Base-by-base conservation (phyloP, 2,113 vertebrate genomes). In the Amblyornis subalaris region DNA sequence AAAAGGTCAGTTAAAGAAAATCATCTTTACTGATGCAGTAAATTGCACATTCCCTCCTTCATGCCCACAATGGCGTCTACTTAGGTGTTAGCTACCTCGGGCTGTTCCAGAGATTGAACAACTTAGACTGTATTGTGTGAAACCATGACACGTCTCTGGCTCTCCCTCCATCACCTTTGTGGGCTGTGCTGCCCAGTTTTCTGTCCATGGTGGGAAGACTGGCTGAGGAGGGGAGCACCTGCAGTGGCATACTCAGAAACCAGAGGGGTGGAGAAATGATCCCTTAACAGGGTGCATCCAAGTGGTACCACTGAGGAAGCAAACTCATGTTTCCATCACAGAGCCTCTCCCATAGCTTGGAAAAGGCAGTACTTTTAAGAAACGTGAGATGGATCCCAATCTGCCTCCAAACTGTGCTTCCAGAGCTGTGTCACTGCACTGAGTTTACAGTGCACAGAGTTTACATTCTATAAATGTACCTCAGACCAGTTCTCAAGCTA, bases 261-360 rank as follows among this genome's bases (percentile, higher is more conserved):
- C 45, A 31, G 50, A 80, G 16, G 10, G 17, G 9, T 42, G 16
- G 66, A 70, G 38, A 58, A 92, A 62, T 13, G 42, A 10, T 53
- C 47, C 7, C 16, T 18, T 50, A 69, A 44, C 0, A 0, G 35
- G 28, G 13, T 21, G 12, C 38, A 22, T 42, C 58, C 60, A 35
- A 33, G 42, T 6, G 0, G 0, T 17, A 33, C 7, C 40, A 4
- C 25, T 40, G 77, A 65, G 66, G 28, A 72, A 23, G 5, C 29
- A 40, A 45, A n/a, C 36, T 58, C 0, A 0, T 42, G 28, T 51
- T 74, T 35, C 60, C 1, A 1, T 8, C 47, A 50, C 55, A 77
- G 53, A 48, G n/a, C 57, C 26, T 64, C 26, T 12, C 33, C 25
- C 22, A 28, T 5, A 69, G 61, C 42, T 35, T 3, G 1, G 58